Percentiles rank a stretch among this genome's conserved stretches.
Evolutionary conservation across 2,797 vertebrate species (phyloP).

Genomic region (Chelon labrosus): DNA sequence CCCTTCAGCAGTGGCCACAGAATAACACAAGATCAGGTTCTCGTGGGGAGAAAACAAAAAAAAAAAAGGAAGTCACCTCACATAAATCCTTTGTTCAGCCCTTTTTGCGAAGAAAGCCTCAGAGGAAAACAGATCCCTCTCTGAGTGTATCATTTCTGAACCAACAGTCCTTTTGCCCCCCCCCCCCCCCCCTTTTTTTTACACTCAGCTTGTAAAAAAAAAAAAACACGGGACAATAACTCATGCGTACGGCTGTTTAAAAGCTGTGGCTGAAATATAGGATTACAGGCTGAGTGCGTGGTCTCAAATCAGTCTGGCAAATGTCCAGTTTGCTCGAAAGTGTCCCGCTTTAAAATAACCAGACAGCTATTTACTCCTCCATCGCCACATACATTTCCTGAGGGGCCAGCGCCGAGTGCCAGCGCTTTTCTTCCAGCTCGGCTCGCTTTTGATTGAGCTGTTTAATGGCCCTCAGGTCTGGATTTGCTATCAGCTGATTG

Average conservation of each 20-base stretch:
- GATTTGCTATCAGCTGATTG: slow-evolving; percentile 80
- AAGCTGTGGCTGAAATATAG: slow-evolving; percentile 50
- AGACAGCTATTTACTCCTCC: slow-evolving; percentile 71
- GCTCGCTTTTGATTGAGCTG: slow-evolving; percentile 78
- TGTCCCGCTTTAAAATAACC: slow-evolving; percentile 71
- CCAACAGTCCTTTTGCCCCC: slow-evolving; percentile 60
- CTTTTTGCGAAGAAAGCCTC: slow-evolving; percentile 72
- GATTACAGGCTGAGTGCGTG: slow-evolving; percentile 54
- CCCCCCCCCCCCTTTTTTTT: background rate
- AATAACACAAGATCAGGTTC: slow-evolving; percentile 82
- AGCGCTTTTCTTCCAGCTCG: slow-evolving; percentile 59
- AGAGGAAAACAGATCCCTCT: slow-evolving; percentile 79
- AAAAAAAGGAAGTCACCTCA: slow-evolving; percentile 81
- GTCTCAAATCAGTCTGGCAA: slow-evolving; percentile 62
- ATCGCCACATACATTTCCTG: slow-evolving; percentile 62
- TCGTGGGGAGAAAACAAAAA: slow-evolving; percentile 49
- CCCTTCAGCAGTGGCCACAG: slow-evolving; percentile 58
- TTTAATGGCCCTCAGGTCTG: slow-evolving; percentile 77
- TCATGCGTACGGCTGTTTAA: slow-evolving; percentile 63
- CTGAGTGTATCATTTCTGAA: slow-evolving; percentile 77
- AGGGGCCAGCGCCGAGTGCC: slow-evolving; percentile 61
- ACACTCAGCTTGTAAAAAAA: slow-evolving; percentile 57
- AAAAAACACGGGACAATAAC: slow-evolving; percentile 53
- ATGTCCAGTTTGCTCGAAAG: slow-evolving; percentile 51
- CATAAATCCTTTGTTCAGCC: slow-evolving; percentile 83